These are phyloP conservation scores for Gobio occitaniae DNA, from an alignment of 2,797 vertebrate species.

Conservation along the genomic window DNA sequence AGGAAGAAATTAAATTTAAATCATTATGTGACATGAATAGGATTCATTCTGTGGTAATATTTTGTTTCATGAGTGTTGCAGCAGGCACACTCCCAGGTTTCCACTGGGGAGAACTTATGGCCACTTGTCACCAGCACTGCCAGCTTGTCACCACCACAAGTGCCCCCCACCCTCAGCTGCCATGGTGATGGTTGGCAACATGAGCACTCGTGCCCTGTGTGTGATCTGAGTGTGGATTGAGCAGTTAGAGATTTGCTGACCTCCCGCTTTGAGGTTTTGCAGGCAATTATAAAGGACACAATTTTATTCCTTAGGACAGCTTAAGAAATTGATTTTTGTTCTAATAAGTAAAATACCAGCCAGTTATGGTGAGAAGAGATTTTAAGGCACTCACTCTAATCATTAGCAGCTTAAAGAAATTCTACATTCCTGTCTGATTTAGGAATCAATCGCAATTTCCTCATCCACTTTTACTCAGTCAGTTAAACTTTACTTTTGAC, in stretches of 20 bases:
- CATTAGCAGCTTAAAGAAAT: background rate
- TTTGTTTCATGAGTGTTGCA: slow-evolving; percentile 39
- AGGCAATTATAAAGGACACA: background rate
- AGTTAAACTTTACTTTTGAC: slow-evolving; percentile 16
- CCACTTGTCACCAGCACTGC: slow-evolving; percentile 19
- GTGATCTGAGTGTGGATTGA: slow-evolving; percentile 10
- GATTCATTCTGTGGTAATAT: slow-evolving; percentile 2
- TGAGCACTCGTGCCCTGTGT: slow-evolving; percentile 9
- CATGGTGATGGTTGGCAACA: slow-evolving; percentile 34
- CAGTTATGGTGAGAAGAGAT: background rate
- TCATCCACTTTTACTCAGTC: slow-evolving; percentile 19
- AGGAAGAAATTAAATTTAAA: background rate
- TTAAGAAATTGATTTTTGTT: background rate
- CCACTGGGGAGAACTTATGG: slow-evolving; percentile 46
- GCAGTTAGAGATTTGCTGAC: background rate
- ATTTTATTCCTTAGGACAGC: background rate
- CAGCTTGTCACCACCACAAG: slow-evolving; percentile 34
- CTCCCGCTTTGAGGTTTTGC: background rate
- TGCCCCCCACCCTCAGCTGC: slow-evolving; percentile 10
- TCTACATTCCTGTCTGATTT: background rate
- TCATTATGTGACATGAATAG: background rate
- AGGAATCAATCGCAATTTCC: background rate
- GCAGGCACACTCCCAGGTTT: slow-evolving; percentile 37
- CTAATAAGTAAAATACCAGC: background rate
- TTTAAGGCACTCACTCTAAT: background rate